Percentiles rank a stretch among this genome's conserved stretches.
Conservation (phyloP, 2,797 vertebrate genomes). For the Poliocrania exsul region DNA sequence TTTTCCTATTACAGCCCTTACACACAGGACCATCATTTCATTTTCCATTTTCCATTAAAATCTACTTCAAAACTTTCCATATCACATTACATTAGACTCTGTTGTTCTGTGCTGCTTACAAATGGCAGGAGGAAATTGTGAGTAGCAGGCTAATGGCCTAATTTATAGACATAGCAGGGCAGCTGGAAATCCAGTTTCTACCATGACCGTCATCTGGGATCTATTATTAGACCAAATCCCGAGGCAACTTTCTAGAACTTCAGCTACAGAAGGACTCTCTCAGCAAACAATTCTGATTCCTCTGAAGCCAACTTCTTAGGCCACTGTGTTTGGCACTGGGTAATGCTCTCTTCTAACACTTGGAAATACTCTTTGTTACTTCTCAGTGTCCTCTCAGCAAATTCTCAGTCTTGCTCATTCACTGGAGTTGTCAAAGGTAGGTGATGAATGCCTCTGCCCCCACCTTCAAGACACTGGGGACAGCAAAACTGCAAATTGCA, state of each 20-base stretch:
- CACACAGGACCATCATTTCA: conserved; percentile 19
- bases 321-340: neutral
- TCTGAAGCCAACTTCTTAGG: neutral
- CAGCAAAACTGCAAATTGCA: neutral
- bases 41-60: conserved; percentile 68
- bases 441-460: neutral
- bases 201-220: neutral
- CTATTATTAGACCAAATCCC: neutral
- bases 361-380: neutral
- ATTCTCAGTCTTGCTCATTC: fast-evolving
- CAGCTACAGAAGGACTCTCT: neutral
- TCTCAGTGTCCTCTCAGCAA: neutral
- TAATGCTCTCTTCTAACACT: neutral
- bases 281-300: neutral
- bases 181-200: conserved; percentile 11
- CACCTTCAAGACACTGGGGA: neutral
- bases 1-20: conserved; percentile 16
- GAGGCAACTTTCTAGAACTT: neutral
- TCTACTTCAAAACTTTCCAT: conserved; percentile 39
- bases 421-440: neutral
- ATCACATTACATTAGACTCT: conserved; percentile 27
- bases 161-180: conserved; percentile 33
- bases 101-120: neutral
- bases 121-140: conserved; percentile 57
- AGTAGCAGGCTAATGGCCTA: conserved; percentile 25